A percentile compares a stretch with the other conserved stretches of the same genome.
Evolutionary conservation across 2,888 invertebrate species (phyloP).

Genomic region (Acrobasis repandana): DNA sequence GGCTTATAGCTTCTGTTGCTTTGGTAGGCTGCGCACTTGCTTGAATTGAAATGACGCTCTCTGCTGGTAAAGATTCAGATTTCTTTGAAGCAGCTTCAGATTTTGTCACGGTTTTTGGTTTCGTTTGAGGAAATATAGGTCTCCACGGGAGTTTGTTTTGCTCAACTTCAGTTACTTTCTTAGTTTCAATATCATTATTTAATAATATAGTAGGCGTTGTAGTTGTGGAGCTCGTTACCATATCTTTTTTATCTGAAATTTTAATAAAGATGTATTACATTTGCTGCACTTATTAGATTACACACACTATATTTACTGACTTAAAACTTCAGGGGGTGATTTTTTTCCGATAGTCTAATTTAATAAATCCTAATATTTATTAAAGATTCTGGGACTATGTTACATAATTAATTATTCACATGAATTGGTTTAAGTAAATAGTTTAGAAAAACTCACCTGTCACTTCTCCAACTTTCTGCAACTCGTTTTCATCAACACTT

Average conservation of each 20-base stretch:
- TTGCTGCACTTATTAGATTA: too few relatives aligned
- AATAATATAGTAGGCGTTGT: constrained; percentile 45
- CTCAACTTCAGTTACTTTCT: constrained; percentile 56
- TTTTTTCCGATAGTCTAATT: too few relatives aligned
- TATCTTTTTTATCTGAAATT: constrained; percentile 65
- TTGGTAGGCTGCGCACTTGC: constrained; percentile 51
- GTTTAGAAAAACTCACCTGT: constrained; percentile 51
- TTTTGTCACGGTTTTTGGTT: constrained; percentile 38
- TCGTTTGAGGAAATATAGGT: constrained; percentile 45
- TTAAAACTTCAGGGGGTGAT: too few relatives aligned
- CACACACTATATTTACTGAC: too few relatives aligned
- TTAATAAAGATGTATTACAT: too few relatives aligned
- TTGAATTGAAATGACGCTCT: constrained; percentile 61
- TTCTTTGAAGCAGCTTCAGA: constrained; percentile 50
- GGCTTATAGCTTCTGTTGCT: constrained; percentile 41
- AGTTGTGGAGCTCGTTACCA: constrained; percentile 45
- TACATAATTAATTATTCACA: too few relatives aligned
- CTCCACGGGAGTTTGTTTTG: constrained; percentile 63
- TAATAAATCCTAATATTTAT: too few relatives aligned
- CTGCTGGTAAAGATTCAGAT: constrained; percentile 60
- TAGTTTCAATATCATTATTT: constrained; percentile 58
- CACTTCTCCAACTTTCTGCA: constrained; percentile 71
- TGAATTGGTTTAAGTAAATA: too few relatives aligned
- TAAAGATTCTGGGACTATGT: too few relatives aligned
- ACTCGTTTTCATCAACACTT: constrained; percentile 66